Conservation (phyloP, 2,888 invertebrate species). For the Philhelius pedissequus region DNA sequence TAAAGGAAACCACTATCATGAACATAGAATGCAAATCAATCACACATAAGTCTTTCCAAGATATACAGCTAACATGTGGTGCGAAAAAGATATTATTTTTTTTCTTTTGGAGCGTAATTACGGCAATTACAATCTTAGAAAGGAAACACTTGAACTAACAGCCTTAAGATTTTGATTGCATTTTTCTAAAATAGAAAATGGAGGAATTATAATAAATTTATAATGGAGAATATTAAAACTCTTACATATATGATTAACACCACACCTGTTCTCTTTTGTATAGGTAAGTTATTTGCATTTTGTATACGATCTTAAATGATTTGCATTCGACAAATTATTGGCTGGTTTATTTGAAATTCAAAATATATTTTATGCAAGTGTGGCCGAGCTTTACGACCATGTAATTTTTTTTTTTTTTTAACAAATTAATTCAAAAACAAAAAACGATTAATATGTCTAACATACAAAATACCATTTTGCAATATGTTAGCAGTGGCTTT, state of each 20-base stretch:
- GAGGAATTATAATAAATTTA: not conserved
- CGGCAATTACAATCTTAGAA: not conserved
- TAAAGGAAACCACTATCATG: too few relatives aligned
- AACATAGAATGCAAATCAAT: too few relatives aligned
- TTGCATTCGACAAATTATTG: not conserved
- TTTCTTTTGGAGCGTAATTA: not conserved
- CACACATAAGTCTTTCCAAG: too few relatives aligned
- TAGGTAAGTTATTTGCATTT: not conserved
- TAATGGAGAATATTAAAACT: not conserved
- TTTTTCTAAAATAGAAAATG: not conserved
- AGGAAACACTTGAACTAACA: conserved; percentile 1
- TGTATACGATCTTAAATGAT: too few relatives aligned
- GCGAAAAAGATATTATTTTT: too few relatives aligned
- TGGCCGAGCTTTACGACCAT: not conserved
- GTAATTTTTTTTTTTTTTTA: too few relatives aligned
- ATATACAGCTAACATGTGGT: too few relatives aligned
- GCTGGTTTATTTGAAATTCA: not conserved
- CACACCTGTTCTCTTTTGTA: not conserved
- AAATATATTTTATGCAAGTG: not conserved
- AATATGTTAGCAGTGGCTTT: too few relatives aligned
- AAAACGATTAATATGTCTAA: too few relatives aligned
- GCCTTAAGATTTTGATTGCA: not conserved
- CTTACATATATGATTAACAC: not conserved
- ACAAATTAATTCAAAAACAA: too few relatives aligned
- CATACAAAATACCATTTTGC: too few relatives aligned